Evolutionary conservation across 2,113 vertebrate species (phyloP).

Genomic region (Polyodon spathula): DNA sequence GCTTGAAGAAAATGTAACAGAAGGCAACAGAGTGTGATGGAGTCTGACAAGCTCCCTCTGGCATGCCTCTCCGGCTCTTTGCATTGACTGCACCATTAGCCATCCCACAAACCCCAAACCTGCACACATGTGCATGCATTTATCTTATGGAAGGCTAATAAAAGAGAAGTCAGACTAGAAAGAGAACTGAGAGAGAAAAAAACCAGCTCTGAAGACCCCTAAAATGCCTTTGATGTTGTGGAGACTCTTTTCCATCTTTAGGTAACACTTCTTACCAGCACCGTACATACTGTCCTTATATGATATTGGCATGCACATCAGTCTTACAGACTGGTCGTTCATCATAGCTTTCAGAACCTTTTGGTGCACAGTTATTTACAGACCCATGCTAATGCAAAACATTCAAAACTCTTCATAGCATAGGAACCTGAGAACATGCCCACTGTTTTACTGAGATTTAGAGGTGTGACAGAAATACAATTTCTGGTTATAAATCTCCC

Average conservation of each 20-base stretch:
- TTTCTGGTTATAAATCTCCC: neutral
- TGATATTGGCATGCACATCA: conserved; percentile 14
- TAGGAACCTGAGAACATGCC: neutral
- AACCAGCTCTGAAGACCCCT: conserved; percentile 6
- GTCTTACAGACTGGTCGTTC: conserved; percentile 12
- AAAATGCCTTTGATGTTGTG: conserved; percentile 16
- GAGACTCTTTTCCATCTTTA: conserved; percentile 3
- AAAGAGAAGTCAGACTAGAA: conserved; percentile 11
- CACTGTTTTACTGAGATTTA: neutral
- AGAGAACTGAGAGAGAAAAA: conserved; percentile 12
- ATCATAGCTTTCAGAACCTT: conserved; percentile 8
- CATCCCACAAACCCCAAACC: conserved; percentile 1
- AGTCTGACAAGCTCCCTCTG: neutral
- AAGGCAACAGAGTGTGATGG: neutral
- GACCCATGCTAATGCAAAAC: neutral
- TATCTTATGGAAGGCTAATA: conserved; percentile 16
- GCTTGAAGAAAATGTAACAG: no score
- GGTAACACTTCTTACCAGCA: neutral
- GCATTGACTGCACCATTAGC: neutral
- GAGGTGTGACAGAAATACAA: neutral
- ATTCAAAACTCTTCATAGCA: neutral
- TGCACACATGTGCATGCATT: conserved; percentile 21
- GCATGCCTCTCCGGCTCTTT: neutral
- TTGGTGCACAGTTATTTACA: neutral
- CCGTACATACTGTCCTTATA: conserved; percentile 16